These are phyloP conservation scores for Copsychus sechellarum DNA, from an alignment of 2,113 vertebrate species.

Conservation along the genomic window DNA sequence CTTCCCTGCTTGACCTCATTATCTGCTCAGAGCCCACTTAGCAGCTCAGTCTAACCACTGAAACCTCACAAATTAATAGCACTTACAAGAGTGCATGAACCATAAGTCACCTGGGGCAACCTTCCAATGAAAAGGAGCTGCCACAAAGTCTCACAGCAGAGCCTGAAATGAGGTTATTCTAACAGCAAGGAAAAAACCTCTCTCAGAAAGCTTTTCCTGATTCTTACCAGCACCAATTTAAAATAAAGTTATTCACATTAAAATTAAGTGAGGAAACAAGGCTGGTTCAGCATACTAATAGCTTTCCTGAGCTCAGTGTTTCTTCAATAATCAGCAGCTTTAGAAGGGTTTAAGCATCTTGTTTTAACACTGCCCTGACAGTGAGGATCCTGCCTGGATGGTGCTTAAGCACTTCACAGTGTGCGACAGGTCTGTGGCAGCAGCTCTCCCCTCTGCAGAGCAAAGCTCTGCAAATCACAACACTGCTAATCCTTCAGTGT, in stretches of 20 bases:
- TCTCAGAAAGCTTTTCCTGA: neutral
- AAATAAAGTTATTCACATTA: conserved; percentile 31
- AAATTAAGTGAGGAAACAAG: conserved; percentile 25
- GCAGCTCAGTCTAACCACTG: conserved; percentile 25
- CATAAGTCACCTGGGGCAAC: conserved; percentile 14
- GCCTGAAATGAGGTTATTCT: conserved; percentile 35
- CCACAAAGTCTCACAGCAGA: neutral
- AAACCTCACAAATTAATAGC: conserved; percentile 45
- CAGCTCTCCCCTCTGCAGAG: neutral
- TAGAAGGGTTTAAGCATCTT: conserved; percentile 21
- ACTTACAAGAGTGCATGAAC: conserved; percentile 24
- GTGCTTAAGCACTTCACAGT: neutral
- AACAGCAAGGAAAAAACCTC: neutral
- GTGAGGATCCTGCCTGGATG: neutral
- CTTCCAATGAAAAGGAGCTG: conserved; percentile 1
- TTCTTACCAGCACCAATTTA: conserved; percentile 4
- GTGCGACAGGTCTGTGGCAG: neutral
- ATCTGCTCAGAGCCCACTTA: conserved; percentile 46
- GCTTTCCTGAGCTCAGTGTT: neutral
- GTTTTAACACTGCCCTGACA: conserved; percentile 13
- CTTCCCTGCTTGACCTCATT: conserved; percentile 37
- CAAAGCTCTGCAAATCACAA: neutral
- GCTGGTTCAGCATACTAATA: conserved; percentile 18
- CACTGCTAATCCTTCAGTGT: neutral
- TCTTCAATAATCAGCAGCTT: conserved; percentile 12